These are phyloP conservation scores for Euplagia quadripunctaria DNA, from an alignment of 2,888 invertebrate species.

Conservation along the genomic window DNA sequence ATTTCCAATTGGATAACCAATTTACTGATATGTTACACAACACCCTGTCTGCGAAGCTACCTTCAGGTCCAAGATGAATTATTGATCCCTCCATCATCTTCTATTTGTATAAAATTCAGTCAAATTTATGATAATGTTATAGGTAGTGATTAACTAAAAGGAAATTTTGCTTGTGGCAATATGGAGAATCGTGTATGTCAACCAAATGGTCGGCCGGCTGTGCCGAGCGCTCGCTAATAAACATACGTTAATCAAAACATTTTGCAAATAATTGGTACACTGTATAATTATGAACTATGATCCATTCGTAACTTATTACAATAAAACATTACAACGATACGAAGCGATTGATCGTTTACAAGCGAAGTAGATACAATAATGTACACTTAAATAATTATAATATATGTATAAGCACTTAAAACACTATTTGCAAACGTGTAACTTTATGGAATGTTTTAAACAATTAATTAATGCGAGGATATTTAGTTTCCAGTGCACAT, in stretches of 20 bases:
- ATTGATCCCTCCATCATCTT: conserved; percentile 73
- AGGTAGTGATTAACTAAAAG: conserved; percentile 34
- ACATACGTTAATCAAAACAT: conserved; percentile 24
- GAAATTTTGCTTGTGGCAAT: conserved; percentile 43
- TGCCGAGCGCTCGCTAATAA: conserved; percentile 15
- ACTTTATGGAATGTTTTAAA: conserved; percentile 69
- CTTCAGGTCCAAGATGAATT: conserved; percentile 70
- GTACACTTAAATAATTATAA: conserved; percentile 35
- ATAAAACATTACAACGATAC: conserved; percentile 23
- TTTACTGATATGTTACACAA: conserved; percentile 79
- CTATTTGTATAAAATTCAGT: conserved; percentile 71
- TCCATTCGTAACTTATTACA: conserved; percentile 23
- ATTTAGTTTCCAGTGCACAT: conserved; percentile 60
- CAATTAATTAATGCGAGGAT: conserved; percentile 47
- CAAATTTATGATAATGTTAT: conserved; percentile 57
- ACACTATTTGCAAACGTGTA: conserved; percentile 41
- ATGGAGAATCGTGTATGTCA: conserved; percentile 36
- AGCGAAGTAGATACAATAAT: conserved; percentile 26
- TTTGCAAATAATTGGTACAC: conserved; percentile 27
- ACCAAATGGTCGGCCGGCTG: conserved; percentile 17
- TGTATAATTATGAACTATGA: conserved; percentile 35
- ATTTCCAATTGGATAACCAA: conserved; percentile 56
- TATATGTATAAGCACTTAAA: conserved; percentile 18
- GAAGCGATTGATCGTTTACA: conserved; percentile 19
- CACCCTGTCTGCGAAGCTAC: conserved; percentile 78